phyloP scores from a whole-genome alignment of 2,888 invertebrate species.

The Stramonita haemastoma region DNA sequence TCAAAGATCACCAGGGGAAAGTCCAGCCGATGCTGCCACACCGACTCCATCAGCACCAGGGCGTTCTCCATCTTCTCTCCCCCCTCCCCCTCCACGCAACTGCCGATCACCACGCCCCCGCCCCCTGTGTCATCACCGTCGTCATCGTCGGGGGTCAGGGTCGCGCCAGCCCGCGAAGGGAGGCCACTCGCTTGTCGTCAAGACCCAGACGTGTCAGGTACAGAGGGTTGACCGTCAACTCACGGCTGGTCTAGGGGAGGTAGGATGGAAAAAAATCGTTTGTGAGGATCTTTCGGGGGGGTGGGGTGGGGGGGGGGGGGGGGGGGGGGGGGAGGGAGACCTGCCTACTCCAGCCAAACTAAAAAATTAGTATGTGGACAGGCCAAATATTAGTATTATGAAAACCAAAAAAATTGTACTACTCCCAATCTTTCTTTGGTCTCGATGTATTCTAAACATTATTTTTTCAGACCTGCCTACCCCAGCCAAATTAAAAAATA shows the following conservation, averaged over 20 bases:
- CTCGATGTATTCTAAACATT: too few relatives aligned
- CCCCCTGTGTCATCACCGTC: background rate
- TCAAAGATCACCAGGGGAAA: slow-evolving; percentile 89
- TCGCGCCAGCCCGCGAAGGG: background rate
- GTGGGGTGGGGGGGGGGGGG: too few relatives aligned
- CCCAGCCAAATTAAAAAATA: too few relatives aligned
- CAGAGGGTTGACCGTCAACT: slow-evolving; percentile 86
- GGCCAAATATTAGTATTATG: too few relatives aligned
- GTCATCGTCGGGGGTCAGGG: background rate
- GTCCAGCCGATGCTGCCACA: slow-evolving; percentile 86
- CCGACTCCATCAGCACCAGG: slow-evolving; percentile 84
- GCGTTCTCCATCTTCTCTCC: slow-evolving; percentile 59
- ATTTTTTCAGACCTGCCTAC: too few relatives aligned
- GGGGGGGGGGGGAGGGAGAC: too few relatives aligned
- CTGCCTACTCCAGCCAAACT: too few relatives aligned
- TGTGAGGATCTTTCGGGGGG: too few relatives aligned
- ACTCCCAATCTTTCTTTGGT: too few relatives aligned
- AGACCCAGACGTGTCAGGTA: slow-evolving; percentile 89
- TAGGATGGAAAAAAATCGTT: too few relatives aligned
- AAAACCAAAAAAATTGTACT: too few relatives aligned
- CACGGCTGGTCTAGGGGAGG: slow-evolving; percentile 79
- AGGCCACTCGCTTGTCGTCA: slow-evolving; percentile 68
- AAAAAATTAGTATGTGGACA: too few relatives aligned
- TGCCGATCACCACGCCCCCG: slow-evolving; percentile 82
- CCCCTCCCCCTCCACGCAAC: slow-evolving; percentile 81